Conservation (phyloP, 2,113 vertebrate species). For the Cephalopholis sonnerati region DNA sequence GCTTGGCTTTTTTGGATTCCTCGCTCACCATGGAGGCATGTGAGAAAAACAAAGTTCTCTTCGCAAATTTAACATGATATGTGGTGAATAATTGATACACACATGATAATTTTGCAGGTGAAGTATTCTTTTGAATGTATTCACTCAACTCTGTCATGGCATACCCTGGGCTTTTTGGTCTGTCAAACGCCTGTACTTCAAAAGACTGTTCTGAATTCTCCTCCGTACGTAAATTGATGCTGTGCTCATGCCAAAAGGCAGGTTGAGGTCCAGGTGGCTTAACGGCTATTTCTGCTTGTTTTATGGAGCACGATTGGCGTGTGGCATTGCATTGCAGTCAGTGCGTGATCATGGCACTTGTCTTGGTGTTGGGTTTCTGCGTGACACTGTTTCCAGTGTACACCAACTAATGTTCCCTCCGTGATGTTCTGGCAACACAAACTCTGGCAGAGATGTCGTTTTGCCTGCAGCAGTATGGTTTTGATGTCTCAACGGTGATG, state of each 20-base stretch:
- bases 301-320: not conserved
- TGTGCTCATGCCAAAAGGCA: slow-evolving; percentile 1
- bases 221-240: slow-evolving; percentile 35
- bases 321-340: not conserved
- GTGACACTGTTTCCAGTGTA: slow-evolving; percentile 3
- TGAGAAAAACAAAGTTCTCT: too few relatives aligned
- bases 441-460: not conserved
- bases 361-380: slow-evolving; percentile 59
- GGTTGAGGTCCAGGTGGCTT: slow-evolving; percentile 1
- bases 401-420: not conserved
- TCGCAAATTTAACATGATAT: too few relatives aligned
- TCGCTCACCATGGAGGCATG: too few relatives aligned
- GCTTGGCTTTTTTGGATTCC: too few relatives aligned
- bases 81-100: too few relatives aligned
- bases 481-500: slow-evolving; percentile 19
- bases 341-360: slow-evolving; percentile 10
- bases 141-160: not conserved
- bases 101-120: too few relatives aligned
- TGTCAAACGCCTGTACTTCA: not conserved
- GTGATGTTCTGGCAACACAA: slow-evolving; percentile 22
- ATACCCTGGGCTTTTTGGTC: not conserved
- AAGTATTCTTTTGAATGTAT: not conserved
- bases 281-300: slow-evolving; percentile 62
- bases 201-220: slow-evolving; percentile 35
- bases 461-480: slow-evolving; percentile 1